These are phyloP conservation scores for Phymorhynchus buccinoides DNA, from an alignment of 1,140 invertebrate species.

Conservation along the genomic window DNA sequence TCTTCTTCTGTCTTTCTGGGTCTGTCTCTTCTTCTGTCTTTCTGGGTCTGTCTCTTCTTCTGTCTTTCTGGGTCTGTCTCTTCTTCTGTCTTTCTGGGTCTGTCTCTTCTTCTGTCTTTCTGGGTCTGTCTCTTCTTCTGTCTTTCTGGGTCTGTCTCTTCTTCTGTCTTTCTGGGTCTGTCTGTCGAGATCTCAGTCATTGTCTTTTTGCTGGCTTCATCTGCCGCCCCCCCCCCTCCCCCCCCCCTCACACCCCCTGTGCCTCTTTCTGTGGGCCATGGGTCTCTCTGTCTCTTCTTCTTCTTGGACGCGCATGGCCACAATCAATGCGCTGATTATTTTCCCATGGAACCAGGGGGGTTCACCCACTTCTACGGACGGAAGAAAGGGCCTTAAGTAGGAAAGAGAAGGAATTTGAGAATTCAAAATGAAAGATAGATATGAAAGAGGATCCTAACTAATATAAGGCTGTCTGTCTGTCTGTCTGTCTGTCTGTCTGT, in stretches of 20 bases:
- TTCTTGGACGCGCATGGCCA: no score
- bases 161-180: not conserved
- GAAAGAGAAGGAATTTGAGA: no score
- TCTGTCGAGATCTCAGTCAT: not conserved
- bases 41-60: not conserved
- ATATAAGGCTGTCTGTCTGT: no score
- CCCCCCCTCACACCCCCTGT: not conserved
- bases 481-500: no score
- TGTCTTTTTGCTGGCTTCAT: no score
- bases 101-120: not conserved
- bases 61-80: not conserved
- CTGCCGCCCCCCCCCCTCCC: not conserved
- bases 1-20: not conserved
- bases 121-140: not conserved
- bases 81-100: not conserved
- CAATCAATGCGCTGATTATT: no score
- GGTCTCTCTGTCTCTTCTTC: not conserved
- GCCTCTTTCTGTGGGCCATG: not conserved
- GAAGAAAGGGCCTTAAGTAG: no score
- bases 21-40: not conserved
- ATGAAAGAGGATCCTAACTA: no score
- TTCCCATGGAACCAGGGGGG: no score
- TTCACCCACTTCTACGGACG: no score
- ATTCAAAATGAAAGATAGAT: no score
- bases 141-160: not conserved